Evolutionary conservation across 2,888 invertebrate species (phyloP).

Genomic region (Notodonta dromedarius): DNA sequence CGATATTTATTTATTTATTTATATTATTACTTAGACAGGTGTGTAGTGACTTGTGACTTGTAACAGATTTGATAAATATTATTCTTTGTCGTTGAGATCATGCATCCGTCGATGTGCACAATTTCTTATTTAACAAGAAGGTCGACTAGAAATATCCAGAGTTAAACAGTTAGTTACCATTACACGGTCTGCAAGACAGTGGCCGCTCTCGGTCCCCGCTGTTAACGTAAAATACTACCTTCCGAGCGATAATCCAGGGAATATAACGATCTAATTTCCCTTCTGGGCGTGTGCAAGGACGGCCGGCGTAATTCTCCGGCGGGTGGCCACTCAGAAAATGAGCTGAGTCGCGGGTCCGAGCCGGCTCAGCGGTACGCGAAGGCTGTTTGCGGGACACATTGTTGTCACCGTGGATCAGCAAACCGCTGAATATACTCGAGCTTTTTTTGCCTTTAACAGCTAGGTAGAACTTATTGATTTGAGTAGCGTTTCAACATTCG

Average conservation of each 20-base stretch:
- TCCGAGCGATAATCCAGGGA: conserved; percentile 40
- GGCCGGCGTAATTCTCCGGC: conserved; percentile 61
- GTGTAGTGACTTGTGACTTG: no score
- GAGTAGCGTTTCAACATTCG: no score
- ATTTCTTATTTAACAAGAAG: not conserved
- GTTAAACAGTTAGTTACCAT: not conserved
- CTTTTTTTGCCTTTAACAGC: no score
- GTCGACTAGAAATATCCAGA: not conserved
- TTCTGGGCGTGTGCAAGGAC: conserved; percentile 42
- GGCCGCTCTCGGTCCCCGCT: conserved; percentile 1
- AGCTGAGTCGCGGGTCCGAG: conserved; percentile 61
- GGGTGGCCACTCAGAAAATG: conserved; percentile 64
- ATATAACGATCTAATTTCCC: conserved; percentile 52
- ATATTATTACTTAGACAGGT: no score
- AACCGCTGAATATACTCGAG: no score
- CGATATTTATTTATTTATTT: no score
- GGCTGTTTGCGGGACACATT: conserved; percentile 36
- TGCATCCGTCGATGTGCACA: no score
- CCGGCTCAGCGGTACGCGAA: conserved; percentile 47
- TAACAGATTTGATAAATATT: no score
- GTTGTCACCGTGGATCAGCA: conserved; percentile 5
- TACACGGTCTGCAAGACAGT: not conserved
- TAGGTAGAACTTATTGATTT: no score
- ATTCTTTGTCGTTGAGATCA: no score
- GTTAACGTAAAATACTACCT: conserved; percentile 25